These are phyloP conservation scores for Eilema caniola DNA, from an alignment of 2,888 invertebrate species.

Conservation along the genomic window DNA sequence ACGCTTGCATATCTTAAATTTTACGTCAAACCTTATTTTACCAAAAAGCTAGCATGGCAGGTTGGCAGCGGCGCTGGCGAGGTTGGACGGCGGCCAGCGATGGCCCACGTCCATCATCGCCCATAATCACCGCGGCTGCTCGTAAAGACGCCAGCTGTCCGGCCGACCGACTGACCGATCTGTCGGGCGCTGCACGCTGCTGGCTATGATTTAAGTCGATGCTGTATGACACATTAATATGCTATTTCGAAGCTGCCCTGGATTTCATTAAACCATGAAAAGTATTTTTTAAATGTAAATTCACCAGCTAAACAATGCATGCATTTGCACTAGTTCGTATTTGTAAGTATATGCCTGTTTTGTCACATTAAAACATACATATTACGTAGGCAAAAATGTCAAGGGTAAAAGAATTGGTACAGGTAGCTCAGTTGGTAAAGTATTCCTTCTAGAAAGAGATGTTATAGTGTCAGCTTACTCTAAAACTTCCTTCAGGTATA, in stretches of 20 bases:
- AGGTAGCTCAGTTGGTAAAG: not conserved
- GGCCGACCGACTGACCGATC: constrained; percentile 15
- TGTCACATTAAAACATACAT: not conserved
- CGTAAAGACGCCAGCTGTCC: constrained; percentile 44
- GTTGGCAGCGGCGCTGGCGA: constrained; percentile 35
- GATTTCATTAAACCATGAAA: not conserved
- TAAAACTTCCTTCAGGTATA: not conserved
- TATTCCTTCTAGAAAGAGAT: not conserved
- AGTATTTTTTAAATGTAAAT: not conserved
- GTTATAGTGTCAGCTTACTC: not conserved
- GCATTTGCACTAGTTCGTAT: not conserved
- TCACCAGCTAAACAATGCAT: not conserved
- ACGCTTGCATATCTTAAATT: not conserved
- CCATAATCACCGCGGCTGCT: constrained; percentile 48
- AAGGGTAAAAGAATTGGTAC: not conserved
- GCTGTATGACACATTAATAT: constrained; percentile 27
- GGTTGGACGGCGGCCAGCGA: constrained; percentile 46
- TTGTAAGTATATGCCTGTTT: not conserved
- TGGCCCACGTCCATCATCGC: constrained; percentile 47
- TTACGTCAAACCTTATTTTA: not conserved
- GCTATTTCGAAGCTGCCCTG: constrained; percentile 33
- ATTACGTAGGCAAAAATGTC: not conserved
- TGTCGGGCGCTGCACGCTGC: constrained; percentile 19
- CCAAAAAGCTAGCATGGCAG: constrained; percentile 31
- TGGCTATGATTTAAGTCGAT: constrained; percentile 36